Conservation (phyloP, 2,888 invertebrate species). For the Chymomyza amoena region DNA sequence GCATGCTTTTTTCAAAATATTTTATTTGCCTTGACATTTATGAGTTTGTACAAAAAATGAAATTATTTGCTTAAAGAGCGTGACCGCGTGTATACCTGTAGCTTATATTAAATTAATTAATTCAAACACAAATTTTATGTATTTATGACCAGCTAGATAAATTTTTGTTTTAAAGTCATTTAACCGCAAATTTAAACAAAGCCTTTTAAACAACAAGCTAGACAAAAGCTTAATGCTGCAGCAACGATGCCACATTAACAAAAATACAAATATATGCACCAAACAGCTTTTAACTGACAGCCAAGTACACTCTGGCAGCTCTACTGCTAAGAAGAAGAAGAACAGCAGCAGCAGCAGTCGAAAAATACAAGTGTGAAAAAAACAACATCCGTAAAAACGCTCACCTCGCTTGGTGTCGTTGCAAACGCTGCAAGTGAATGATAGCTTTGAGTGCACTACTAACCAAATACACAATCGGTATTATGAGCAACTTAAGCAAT, state of each 20-base stretch:
- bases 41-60: no score
- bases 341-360: not conserved
- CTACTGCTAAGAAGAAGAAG: not conserved
- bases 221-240: not conserved
- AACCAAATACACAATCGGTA: constrained; percentile 76
- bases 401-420: not conserved
- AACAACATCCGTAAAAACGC: not conserved
- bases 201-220: not conserved
- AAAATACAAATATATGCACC: not conserved
- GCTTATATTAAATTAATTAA: no score
- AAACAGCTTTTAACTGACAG: not conserved
- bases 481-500: constrained; percentile 77
- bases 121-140: no score
- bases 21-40: no score
- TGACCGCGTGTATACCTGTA: no score
- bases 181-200: not conserved
- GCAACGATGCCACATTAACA: not conserved
- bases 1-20: no score
- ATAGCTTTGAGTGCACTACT: constrained; percentile 78
- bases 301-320: not conserved
- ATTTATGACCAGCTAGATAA: no score
- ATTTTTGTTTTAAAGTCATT: not conserved
- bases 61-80: no score
- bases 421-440: constrained; percentile 64
- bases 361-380: not conserved